Conservation (phyloP, 2,797 vertebrate species). For the Lateolabrax maculatus region DNA sequence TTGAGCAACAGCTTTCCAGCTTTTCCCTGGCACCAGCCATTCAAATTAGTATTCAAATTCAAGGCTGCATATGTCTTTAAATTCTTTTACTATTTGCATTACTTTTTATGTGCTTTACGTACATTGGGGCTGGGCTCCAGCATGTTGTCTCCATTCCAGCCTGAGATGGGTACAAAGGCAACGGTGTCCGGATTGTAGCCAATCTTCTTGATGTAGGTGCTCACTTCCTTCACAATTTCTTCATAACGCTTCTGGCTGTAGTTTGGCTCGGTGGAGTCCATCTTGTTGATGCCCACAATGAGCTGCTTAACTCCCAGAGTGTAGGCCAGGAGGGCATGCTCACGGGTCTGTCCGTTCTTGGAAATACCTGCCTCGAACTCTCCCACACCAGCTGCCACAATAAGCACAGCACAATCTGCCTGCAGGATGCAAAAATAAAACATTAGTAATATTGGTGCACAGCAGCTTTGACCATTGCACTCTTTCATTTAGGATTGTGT, state of each 20-base stretch:
- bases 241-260: slow-evolving; percentile 98
- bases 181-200: slow-evolving; percentile 97
- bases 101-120: slow-evolving; percentile 58
- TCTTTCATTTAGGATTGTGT: background rate
- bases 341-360: slow-evolving; percentile 96
- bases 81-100: background rate
- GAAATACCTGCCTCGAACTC: slow-evolving; percentile 98
- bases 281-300: slow-evolving; percentile 90
- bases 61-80: background rate
- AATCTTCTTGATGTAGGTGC: slow-evolving; percentile 99
- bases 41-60: slow-evolving; percentile 56
- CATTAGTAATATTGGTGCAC: background rate
- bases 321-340: slow-evolving; percentile 97
- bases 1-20: background rate
- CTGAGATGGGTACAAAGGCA: slow-evolving; percentile 94
- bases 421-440: slow-evolving; percentile 56
- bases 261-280: slow-evolving; percentile 90
- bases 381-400: slow-evolving; percentile 94
- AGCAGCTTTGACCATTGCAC: background rate
- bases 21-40: background rate
- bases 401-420: slow-evolving; percentile 97
- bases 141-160: slow-evolving; percentile 99
- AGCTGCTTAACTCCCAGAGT: slow-evolving; percentile 97
- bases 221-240: slow-evolving; percentile 98
- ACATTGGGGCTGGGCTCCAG: slow-evolving; percentile 95